Percentiles rank a stretch among this genome's conserved stretches.
phyloP scores from a whole-genome alignment of 2,113 vertebrate species.

The Romanogobio albipinnatus region DNA sequence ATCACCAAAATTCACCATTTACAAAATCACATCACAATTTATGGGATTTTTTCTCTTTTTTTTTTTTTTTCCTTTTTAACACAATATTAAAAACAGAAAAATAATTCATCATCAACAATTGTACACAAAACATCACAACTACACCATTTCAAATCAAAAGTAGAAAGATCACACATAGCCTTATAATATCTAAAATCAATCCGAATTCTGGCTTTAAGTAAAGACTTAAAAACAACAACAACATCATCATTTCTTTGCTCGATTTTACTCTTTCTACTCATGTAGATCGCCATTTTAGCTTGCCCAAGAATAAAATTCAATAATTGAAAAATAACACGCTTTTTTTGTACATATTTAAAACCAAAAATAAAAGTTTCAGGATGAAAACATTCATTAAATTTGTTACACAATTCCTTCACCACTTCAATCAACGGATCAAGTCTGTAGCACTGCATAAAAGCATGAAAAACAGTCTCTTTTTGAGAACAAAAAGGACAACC shows the following conservation, averaged over 20 bases:
- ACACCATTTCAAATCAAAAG: not conserved
- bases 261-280: not conserved
- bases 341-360: not conserved
- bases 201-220: not conserved
- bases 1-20: no score
- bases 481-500: not conserved
- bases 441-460: not conserved
- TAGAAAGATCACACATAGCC: not conserved
- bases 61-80: no score
- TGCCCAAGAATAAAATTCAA: not conserved
- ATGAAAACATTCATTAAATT: not conserved
- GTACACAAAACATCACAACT: not conserved
- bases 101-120: not conserved
- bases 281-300: not conserved
- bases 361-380: not conserved
- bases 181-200: not conserved
- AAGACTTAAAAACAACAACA: not conserved
- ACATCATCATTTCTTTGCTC: not conserved
- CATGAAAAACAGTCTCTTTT: not conserved
- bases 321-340: not conserved
- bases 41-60: no score
- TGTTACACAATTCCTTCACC: not conserved
- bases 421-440: not conserved
- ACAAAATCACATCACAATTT: no score
- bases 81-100: not conserved